Base-by-base conservation (phyloP, 2,113 vertebrate genomes). In the Trogon surrucura region DNA sequence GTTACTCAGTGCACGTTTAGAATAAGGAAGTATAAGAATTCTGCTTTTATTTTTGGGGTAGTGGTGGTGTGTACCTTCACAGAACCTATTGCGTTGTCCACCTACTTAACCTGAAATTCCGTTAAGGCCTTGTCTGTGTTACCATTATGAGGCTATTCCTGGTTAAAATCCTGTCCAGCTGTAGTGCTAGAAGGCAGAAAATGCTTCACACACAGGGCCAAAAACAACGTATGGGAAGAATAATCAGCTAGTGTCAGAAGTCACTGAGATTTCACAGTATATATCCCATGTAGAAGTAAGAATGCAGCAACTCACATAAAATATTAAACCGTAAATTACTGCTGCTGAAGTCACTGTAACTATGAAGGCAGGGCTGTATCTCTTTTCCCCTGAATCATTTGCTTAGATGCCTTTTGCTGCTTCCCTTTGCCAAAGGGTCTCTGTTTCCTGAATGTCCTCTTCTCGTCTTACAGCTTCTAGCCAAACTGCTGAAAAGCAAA, bases 401-500 rank as follows among this genome's bases (percentile, higher is more conserved):
- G 26, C 47, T 56, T n/a, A 11, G 19, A n/a, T 89, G 93, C 41
- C 30, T 88, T 78, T 75, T 3, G 3, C 56, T 70, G 32, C 18
- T 70, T 95, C 25, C 45, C 5, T 86, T 86, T 92, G n/a, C 45
- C 61, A 61, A 67, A 57, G 10, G 20, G 17, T 50, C n/a, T 72
- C 75, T 91, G 38, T 79, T 85, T 95, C 50, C 73, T 89, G 60
- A 77, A 20, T 91, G 13, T 92, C 51, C 41, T 83, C 30, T 73
- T 50, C 50, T 95, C 4, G 8, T 95, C 91, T 86, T 97, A 56
- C 96, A 99, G 99, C 98, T 98, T 80, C 97, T 99, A 93, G 97
- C 99, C 62, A 99, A 98, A 91, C 97, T 99, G 48, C 97, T 99
- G 83, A 99, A 99, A 97, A 99, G 99, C 97, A 99, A 99, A 97